Percentiles rank a stretch among this genome's conserved stretches.
Conservation (phyloP, 2,888 invertebrate species). For the Eupithecia insigniata region DNA sequence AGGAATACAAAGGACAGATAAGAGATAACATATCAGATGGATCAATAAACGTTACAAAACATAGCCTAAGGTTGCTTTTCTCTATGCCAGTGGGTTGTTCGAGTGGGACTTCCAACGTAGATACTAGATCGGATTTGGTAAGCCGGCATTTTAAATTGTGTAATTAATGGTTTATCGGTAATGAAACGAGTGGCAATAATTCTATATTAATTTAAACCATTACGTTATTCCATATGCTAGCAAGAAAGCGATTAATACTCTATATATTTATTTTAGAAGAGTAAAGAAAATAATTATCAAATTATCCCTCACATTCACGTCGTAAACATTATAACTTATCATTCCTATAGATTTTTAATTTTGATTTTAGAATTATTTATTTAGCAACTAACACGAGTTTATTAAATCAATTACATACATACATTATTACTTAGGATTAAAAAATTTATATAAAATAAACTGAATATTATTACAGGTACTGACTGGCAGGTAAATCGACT, state of each 20-base stretch:
- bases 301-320: too few species aligned
- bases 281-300: too few species aligned
- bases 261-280: neutral
- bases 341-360: too few species aligned
- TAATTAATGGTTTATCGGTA: neutral
- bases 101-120: neutral
- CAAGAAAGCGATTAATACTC: neutral
- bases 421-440: too few species aligned
- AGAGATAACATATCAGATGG: slow-evolving; percentile 73
- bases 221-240: neutral
- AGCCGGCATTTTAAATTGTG: neutral
- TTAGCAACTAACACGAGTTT: too few species aligned
- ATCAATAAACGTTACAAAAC: slow-evolving; percentile 75
- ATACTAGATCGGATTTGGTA: neutral
- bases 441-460: too few species aligned
- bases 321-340: too few species aligned
- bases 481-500: too few species aligned
- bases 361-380: too few species aligned
- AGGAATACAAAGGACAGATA: slow-evolving; percentile 58
- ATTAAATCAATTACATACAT: too few species aligned
- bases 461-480: too few species aligned
- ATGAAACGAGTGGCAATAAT: neutral
- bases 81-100: neutral
- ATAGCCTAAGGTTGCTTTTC: slow-evolving; percentile 8
- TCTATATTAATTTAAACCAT: neutral